Conservation (phyloP, 2,888 invertebrate species). For the Minunthozetes semirufus region DNA sequence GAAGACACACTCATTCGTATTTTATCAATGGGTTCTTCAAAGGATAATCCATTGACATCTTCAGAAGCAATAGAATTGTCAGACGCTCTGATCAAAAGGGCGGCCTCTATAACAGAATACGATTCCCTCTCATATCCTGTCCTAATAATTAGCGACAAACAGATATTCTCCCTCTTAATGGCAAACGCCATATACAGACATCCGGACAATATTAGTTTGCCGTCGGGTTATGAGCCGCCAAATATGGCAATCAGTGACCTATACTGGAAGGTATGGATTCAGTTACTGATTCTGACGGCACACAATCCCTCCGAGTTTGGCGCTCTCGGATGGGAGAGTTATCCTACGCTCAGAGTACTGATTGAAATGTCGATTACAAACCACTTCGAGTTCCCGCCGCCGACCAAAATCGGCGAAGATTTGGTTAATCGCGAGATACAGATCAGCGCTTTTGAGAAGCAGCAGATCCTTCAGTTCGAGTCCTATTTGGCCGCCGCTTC, state of each 20-base stretch:
- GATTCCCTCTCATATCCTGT: conserved; percentile 48
- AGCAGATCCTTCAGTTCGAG: conserved; percentile 78
- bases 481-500: conserved; percentile 75
- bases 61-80: conserved; percentile 77
- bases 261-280: conserved; percentile 91
- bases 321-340: conserved; percentile 71
- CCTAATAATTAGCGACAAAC: conserved; percentile 50
- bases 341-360: conserved; percentile 78
- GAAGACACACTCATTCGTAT: conserved; percentile 76
- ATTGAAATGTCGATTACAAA: conserved; percentile 97
- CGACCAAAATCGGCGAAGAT: conserved; percentile 58
- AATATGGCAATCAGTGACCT: conserved; percentile 79
- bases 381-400: conserved; percentile 65
- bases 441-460: conserved; percentile 63
- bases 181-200: conserved; percentile 83
- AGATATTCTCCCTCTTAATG: conserved; percentile 81
- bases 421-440: conserved; percentile 48
- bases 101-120: conserved; percentile 67
- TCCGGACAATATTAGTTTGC: conserved; percentile 83
- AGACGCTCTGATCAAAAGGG: conserved; percentile 74
- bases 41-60: conserved; percentile 62
- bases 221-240: conserved; percentile 75
- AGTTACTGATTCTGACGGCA: conserved; percentile 77
- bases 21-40: conserved; percentile 70
- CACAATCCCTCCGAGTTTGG: conserved; percentile 87